phyloP scores from a whole-genome alignment of 2,888 invertebrate species.

The Rapana venosa region DNA sequence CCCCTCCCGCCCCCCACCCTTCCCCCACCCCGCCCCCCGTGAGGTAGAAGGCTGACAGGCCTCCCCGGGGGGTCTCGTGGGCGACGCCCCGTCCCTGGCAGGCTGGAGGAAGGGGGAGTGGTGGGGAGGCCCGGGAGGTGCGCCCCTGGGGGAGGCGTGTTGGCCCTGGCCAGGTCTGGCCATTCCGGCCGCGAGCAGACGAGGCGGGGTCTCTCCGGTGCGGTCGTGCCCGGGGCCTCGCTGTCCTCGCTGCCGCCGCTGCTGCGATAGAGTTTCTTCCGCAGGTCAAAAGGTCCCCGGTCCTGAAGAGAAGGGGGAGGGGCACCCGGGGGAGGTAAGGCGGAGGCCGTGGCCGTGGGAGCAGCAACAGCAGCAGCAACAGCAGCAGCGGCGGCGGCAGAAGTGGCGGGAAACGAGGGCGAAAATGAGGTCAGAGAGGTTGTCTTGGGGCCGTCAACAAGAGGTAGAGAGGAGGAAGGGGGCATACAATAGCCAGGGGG shows the following conservation, averaged over 20 bases:
- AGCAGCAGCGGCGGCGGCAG: conserved; percentile 11
- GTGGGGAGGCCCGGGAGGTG: too few relatives aligned
- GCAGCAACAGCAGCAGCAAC: too few relatives aligned
- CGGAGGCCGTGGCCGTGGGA: too few relatives aligned
- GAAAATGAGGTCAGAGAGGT: conserved; percentile 44
- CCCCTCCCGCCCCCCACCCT: conserved; percentile 19
- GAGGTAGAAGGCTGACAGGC: background rate
- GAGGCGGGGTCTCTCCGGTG: too few relatives aligned
- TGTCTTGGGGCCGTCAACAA: conserved; percentile 31
- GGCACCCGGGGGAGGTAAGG: background rate
- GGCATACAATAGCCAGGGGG: conserved; percentile 32
- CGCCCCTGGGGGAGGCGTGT: too few relatives aligned
- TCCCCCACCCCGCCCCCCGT: background rate
- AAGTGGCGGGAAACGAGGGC: conserved; percentile 39
- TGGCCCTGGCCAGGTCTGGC: background rate
- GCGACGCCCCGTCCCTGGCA: conserved; percentile 37
- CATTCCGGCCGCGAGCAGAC: background rate
- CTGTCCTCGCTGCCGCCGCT: background rate
- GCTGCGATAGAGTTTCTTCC: conserved; percentile 17
- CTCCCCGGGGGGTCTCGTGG: background rate
- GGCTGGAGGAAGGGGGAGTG: background rate
- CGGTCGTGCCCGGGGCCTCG: too few relatives aligned
- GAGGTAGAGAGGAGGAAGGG: conserved; percentile 43
- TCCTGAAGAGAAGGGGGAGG: too few relatives aligned
- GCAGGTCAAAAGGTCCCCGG: conserved; percentile 42